phyloP scores from a whole-genome alignment of 2,797 vertebrate genomes.

The Holocentrus rufus region DNA sequence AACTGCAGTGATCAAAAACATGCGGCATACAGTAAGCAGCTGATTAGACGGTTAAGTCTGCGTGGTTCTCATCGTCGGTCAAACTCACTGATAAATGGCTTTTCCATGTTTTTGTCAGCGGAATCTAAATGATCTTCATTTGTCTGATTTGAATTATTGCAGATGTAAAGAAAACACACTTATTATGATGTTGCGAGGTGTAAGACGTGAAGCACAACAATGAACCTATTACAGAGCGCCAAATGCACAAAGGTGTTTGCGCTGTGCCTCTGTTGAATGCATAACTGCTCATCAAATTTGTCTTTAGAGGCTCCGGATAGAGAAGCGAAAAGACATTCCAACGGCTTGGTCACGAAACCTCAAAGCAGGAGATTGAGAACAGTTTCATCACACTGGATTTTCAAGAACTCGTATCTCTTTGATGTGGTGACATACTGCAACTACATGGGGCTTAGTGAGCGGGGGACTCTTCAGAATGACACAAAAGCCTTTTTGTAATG shows the following conservation, averaged over 20 bases:
- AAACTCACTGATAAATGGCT: too few species aligned
- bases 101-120: too few species aligned
- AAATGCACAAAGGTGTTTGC: conserved; percentile 37
- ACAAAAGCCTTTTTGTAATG: conserved; percentile 63
- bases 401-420: conserved; percentile 55
- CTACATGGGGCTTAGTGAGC: conserved; percentile 54
- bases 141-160: too few species aligned
- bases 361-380: conserved; percentile 61
- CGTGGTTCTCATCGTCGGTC: too few species aligned
- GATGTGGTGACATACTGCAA: conserved; percentile 56
- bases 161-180: background rate
- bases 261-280: conserved; percentile 38
- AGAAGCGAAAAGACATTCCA: conserved; percentile 53
- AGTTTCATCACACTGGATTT: conserved; percentile 68
- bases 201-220: too few species aligned
- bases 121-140: too few species aligned
- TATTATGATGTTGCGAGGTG: conserved; percentile 9
- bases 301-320: conserved; percentile 43
- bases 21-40: too few species aligned
- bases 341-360: conserved; percentile 50
- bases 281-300: conserved; percentile 40
- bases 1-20: background rate
- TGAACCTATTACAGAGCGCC: conserved; percentile 26
- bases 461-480: conserved; percentile 36
- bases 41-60: too few species aligned